These are phyloP conservation scores for Spinus olivaceus DNA, from an alignment of 2,797 vertebrate species.

Conservation along the genomic window DNA sequence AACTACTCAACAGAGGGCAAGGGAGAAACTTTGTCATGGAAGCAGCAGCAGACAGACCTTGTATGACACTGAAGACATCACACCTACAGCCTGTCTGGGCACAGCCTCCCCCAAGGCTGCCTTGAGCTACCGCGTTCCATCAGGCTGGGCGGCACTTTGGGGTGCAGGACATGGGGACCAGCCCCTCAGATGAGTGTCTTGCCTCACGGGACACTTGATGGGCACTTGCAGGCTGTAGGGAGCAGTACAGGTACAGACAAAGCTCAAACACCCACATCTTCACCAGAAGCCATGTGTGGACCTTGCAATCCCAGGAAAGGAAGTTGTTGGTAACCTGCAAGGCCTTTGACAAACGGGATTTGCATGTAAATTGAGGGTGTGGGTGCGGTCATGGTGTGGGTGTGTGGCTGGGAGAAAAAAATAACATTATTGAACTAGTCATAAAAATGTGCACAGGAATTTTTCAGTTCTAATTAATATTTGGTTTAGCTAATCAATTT, in stretches of 20 bases:
- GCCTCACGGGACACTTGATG: fast-evolving
- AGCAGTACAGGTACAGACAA: background rate
- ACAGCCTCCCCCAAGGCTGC: background rate
- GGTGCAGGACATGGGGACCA: fast-evolving
- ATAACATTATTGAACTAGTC: background rate
- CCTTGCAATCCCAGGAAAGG: background rate
- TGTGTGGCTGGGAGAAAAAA: background rate
- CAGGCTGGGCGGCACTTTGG: fast-evolving
- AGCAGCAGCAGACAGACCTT: background rate
- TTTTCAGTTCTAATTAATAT: background rate
- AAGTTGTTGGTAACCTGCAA: background rate
- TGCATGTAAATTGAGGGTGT: fast-evolving
- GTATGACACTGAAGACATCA: background rate
- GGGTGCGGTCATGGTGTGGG: background rate
- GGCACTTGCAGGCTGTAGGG: fast-evolving
- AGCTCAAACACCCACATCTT: fast-evolving
- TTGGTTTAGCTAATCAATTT: background rate
- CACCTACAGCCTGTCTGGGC: background rate
- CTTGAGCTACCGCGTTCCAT: background rate
- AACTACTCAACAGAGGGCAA: background rate
- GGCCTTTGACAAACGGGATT: background rate
- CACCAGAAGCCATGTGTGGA: fast-evolving
- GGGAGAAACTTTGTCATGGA: background rate
- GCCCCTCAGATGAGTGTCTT: background rate
- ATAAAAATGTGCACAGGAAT: background rate